phyloP scores from a whole-genome alignment of 2,888 invertebrate genomes.

The Drosophila prolongata region DNA sequence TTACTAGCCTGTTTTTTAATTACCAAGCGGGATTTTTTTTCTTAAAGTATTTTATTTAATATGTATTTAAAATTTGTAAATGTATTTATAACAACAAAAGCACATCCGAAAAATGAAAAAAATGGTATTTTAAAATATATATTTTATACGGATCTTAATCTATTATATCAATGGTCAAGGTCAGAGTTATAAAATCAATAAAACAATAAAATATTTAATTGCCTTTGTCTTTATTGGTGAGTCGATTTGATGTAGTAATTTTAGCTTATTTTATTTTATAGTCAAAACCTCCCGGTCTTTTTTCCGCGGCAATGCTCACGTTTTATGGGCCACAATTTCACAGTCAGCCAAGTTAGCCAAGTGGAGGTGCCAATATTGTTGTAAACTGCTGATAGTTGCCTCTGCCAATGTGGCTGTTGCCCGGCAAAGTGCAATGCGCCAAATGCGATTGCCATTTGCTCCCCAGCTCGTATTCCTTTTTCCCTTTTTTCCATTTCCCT shows the following conservation, averaged over 20 bases:
- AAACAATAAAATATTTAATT: neutral
- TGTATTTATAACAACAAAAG: no score
- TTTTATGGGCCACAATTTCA: constrained; percentile 76
- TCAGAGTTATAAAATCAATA: no score
- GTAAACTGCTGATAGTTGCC: constrained; percentile 79
- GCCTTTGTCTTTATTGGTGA: constrained; percentile 1
- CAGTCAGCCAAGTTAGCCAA: constrained; percentile 68
- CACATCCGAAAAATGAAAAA: no score
- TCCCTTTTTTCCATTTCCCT: neutral
- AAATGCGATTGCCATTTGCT: constrained; percentile 68
- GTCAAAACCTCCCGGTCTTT: constrained; percentile 13
- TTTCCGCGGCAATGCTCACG: constrained; percentile 64
- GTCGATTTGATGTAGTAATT: constrained; percentile 6
- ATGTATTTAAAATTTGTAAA: no score
- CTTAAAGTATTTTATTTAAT: no score
- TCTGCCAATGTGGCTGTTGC: constrained; percentile 40
- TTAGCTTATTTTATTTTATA: constrained; percentile 13
- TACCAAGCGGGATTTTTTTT: no score
- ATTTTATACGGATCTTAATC: no score
- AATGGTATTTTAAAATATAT: no score
- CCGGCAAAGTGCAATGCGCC: constrained; percentile 67
- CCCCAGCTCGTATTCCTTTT: constrained; percentile 33
- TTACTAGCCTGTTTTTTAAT: no score
- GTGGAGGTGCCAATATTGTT: constrained; percentile 79
- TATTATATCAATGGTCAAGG: no score